Conservation (phyloP, 2,113 vertebrate genomes). For the Zosterops hypoxanthus region DNA sequence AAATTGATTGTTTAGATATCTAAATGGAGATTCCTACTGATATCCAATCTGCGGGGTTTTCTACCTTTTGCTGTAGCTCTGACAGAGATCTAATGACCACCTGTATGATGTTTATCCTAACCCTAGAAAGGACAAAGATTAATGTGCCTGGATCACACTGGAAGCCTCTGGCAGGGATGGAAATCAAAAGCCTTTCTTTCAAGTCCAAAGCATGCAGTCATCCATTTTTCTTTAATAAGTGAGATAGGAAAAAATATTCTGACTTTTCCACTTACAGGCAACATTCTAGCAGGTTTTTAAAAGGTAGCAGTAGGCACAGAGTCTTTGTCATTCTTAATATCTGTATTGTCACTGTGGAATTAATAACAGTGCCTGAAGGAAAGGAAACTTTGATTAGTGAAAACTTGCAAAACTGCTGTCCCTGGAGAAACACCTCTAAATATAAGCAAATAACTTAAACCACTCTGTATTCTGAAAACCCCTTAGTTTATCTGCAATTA, state of each 20-base stretch:
- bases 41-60: not conserved
- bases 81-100: rapidly evolving
- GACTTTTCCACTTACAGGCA: not conserved
- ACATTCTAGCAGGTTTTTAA: not conserved
- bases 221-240: not conserved
- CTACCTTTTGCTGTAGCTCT: not conserved
- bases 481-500: not conserved
- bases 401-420: not conserved
- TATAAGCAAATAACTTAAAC: not conserved
- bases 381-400: not conserved
- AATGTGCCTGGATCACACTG: not conserved
- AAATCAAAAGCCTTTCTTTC: not conserved
- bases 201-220: not conserved
- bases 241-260: not conserved
- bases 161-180: not conserved
- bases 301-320: not conserved
- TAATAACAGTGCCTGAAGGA: not conserved
- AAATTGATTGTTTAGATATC: not conserved
- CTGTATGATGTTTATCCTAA: not conserved
- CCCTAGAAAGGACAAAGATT: not conserved
- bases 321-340: not conserved
- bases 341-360: not conserved
- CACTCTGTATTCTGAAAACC: not conserved
- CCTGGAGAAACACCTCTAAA: not conserved
- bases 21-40: not conserved